Evolutionary conservation across 2,888 invertebrate species (phyloP), one percentile per base, ranked within the genome.

Genomic region (Deilephila porcellus): DNA sequence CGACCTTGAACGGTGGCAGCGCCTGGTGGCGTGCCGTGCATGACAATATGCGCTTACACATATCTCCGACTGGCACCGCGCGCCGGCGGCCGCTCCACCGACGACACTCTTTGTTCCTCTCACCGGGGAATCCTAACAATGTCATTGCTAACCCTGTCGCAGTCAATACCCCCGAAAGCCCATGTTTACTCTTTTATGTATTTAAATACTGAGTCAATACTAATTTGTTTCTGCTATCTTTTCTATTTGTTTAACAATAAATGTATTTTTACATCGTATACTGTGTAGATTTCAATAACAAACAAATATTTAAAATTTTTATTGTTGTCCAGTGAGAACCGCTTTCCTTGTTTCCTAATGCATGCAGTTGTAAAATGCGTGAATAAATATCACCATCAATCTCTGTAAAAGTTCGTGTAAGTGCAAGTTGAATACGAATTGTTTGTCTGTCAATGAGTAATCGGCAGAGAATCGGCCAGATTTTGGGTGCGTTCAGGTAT

Each of bases 1-100:
- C 80, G 87, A 80, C 93, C 91, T 91, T 92, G 91, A 79, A 80
- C 79, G 81, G 80, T 82, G 83, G 92, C 80, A 90, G 86, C 79
- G 87, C 80, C 79, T 75, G 77, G 80, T 76, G 25, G 84, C 91
- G 92, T 93, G 93, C 82, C 76, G 74, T 76, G 93, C 88, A 91
- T 93, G 76, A 73, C 83, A 89, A 93, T 89, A 81, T 75, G 78
- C 77, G 76, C 76, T 76, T 79, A 78, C 82, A 81, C 84, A 83
- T 82, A 84, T 85, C 85, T 84, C 85, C 74, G 80, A 64, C 81
- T 81, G 82, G 84, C 80, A 83, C 84, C 80, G 78, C 75, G 52
- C 37, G 67, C 45, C 60, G 34, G 60, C n/a, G 19, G 52, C 17
- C 29, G n/a, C 63, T 32, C 19, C 60, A 60, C 45, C 79, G 76